Conservation (phyloP, 2,113 vertebrate species). For the Caretta caretta region DNA sequence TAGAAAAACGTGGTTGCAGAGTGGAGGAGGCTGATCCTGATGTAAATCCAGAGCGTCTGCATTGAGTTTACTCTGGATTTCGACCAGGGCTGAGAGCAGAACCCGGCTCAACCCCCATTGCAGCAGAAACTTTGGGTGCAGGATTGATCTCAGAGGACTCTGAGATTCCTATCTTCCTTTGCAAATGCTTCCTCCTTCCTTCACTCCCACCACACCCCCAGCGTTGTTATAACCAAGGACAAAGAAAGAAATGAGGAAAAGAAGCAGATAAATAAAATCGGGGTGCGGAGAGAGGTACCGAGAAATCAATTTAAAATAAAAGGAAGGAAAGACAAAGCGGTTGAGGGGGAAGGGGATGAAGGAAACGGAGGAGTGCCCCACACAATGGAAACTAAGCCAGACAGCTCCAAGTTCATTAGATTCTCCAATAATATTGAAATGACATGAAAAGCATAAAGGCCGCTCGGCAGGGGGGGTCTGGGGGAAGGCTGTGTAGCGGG, state of each 20-base stretch:
- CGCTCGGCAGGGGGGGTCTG: background rate
- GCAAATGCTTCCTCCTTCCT: background rate
- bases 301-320: background rate
- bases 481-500: background rate
- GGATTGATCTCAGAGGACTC: background rate
- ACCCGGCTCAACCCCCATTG: background rate
- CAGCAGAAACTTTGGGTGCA: background rate
- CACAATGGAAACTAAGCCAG: background rate
- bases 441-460: background rate
- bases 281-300: background rate
- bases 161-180: background rate
- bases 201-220: too few species aligned
- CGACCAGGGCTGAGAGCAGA: background rate
- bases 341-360: background rate
- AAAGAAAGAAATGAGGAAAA: background rate
- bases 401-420: background rate
- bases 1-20: background rate
- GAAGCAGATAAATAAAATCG: background rate
- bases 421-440: conserved; percentile 1
- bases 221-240: too few species aligned
- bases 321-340: background rate
- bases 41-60: background rate
- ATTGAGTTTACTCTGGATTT: background rate
- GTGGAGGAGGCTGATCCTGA: background rate
- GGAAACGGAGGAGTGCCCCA: background rate